Conservation (phyloP, 2,888 invertebrate species). For the Scaptomyza polygonia region DNA sequence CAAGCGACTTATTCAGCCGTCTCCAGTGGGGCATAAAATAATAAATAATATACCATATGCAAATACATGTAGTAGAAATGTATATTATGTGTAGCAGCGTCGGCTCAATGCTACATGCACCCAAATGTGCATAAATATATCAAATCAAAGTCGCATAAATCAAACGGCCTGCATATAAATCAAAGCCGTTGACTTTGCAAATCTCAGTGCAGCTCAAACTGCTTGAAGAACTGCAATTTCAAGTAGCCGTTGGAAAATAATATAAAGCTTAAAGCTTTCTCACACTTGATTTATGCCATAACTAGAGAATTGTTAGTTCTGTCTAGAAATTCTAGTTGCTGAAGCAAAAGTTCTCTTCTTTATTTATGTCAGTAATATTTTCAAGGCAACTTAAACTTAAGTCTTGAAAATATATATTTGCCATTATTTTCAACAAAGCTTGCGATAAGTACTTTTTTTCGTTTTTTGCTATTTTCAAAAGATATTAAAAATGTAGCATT, state of each 20-base stretch:
- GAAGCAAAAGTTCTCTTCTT: background rate
- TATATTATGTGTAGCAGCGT: slow-evolving; percentile 1
- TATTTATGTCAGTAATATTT: background rate
- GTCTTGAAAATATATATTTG: background rate
- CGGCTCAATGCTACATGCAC: background rate
- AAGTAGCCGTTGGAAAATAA: background rate
- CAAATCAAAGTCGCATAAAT: slow-evolving; percentile 62
- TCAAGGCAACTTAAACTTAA: background rate
- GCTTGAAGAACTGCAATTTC: slow-evolving; percentile 8
- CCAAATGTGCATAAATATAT: slow-evolving; percentile 25
- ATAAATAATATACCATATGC: slow-evolving; percentile 26
- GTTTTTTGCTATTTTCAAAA: slow-evolving; percentile 10
- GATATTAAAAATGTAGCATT: slow-evolving; percentile 23
- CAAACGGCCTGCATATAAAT: slow-evolving; percentile 41
- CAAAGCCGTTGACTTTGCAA: slow-evolving; percentile 33
- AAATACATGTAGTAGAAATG: slow-evolving; percentile 13
- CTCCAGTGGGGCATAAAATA: slow-evolving; percentile 30
- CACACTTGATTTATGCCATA: background rate
- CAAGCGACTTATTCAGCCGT: slow-evolving; percentile 28
- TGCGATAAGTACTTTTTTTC: background rate
- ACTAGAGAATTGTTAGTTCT: background rate
- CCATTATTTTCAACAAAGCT: background rate
- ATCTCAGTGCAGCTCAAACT: slow-evolving; percentile 42
- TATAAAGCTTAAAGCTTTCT: slow-evolving; percentile 1
- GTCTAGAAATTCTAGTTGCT: background rate